Conservation (phyloP, 1,140 invertebrate genomes). For the Drosophila arawakana region DNA sequence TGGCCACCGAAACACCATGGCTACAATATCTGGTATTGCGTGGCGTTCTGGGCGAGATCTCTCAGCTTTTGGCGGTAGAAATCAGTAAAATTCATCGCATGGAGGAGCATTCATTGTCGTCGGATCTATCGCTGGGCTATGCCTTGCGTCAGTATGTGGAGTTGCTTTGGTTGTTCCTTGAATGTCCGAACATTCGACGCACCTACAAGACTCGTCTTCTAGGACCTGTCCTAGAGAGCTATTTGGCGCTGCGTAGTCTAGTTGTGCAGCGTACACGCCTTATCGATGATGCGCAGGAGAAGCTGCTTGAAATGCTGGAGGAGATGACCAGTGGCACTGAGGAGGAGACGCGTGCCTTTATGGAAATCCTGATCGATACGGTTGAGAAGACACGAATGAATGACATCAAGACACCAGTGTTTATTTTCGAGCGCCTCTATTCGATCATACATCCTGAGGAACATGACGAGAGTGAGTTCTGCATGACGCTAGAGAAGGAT, state of each 20-base stretch:
- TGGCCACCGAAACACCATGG: constrained; percentile 94
- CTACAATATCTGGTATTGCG: constrained; percentile 96
- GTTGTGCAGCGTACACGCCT: constrained; percentile 97
- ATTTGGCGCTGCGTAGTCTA: constrained; percentile 94
- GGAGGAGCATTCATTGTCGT: constrained; percentile 96
- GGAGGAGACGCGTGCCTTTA: constrained; percentile 97
- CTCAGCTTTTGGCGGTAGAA: constrained; percentile 93
- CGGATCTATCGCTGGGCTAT: constrained; percentile 96
- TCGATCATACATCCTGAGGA: constrained; percentile 99
- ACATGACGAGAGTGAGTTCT: constrained; percentile 98
- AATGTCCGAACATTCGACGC: constrained; percentile 92
- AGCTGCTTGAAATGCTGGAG: constrained; percentile 96
- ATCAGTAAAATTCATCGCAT: constrained; percentile 93
- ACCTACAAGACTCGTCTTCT: constrained; percentile 96
- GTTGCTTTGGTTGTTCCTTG: constrained; percentile 93
- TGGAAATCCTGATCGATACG: constrained; percentile 98
- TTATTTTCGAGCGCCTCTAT: constrained; percentile 98
- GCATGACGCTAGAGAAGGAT: constrained; percentile 98
- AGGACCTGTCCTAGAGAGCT: constrained; percentile 95
- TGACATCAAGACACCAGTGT: constrained; percentile 97
- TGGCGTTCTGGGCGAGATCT: constrained; percentile 93
- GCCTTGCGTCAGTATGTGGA: constrained; percentile 95
- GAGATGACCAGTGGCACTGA: constrained; percentile 99
- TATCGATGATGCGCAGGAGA: constrained; percentile 98
- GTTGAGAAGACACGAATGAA: constrained; percentile 96